Conservation (phyloP, 2,113 vertebrate species). For the Orientallactaga bullata region DNA sequence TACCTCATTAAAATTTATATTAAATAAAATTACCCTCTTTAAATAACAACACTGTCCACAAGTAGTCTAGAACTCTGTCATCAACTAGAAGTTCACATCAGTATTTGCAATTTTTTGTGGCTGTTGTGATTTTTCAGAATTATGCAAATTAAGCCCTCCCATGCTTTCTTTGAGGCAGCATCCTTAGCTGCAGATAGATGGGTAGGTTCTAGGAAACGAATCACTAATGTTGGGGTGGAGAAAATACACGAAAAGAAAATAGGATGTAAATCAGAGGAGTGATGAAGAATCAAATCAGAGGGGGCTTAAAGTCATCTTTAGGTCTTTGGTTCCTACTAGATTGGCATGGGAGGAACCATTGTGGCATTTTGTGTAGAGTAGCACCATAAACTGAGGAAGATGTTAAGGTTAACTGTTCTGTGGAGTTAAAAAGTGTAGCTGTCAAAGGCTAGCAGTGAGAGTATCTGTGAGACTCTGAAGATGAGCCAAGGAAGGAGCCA, state of each 20-base stretch:
- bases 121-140: constrained; percentile 25
- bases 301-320: not conserved
- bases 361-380: not conserved
- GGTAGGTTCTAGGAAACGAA: not conserved
- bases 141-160: not conserved
- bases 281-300: not conserved
- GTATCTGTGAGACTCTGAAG: not conserved
- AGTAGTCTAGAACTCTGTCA: not conserved
- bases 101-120: not conserved
- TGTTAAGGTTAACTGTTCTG: not conserved
- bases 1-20: not conserved
- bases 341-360: not conserved
- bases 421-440: not conserved
- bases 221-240: not conserved
- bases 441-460: not conserved
- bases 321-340: not conserved
- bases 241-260: not conserved
- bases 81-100: not conserved
- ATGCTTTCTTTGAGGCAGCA: not conserved
- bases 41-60: not conserved
- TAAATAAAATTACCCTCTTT: not conserved
- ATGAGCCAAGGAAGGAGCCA: not conserved
- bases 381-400: not conserved
- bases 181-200: not conserved
- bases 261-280: not conserved